phyloP scores from a whole-genome alignment of 92 coral and sea anemone species.

The Pocillopora grandis region DNA sequence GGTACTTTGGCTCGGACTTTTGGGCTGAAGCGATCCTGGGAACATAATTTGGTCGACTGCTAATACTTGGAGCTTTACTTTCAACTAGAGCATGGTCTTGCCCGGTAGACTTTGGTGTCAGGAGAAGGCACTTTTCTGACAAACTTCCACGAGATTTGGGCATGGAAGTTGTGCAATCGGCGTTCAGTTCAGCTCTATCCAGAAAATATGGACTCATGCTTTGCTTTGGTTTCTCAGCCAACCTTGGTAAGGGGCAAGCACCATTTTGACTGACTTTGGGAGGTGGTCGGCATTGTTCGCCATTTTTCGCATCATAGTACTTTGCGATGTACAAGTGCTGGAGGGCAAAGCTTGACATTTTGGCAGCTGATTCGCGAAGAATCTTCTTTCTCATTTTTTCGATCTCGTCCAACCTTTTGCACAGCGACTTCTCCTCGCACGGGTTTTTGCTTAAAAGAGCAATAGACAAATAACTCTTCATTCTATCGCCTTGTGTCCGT shows the following conservation, averaged over 20 bases:
- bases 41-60: background rate
- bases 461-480: slow-evolving; percentile 45
- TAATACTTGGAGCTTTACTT: background rate
- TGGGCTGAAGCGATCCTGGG: background rate
- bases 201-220: background rate
- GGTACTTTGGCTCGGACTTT: background rate
- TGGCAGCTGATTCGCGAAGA: slow-evolving; percentile 36
- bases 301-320: slow-evolving; percentile 32
- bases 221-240: background rate
- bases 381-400: slow-evolving; percentile 45
- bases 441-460: slow-evolving; percentile 45
- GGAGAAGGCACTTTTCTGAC: slow-evolving; percentile 3
- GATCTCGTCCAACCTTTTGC: slow-evolving; percentile 34
- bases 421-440: slow-evolving; percentile 45
- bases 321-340: slow-evolving; percentile 26
- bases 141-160: slow-evolving; percentile 1
- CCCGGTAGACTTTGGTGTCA: background rate
- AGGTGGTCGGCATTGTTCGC: slow-evolving; percentile 17
- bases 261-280: background rate
- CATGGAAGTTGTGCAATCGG: slow-evolving; percentile 11
- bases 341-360: slow-evolving; percentile 50
- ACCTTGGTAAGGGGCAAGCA: slow-evolving; percentile 8
- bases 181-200: background rate
- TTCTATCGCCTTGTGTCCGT: background rate
- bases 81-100: background rate